phyloP scores from a whole-genome alignment of 1,140 invertebrate genomes.

The Sarcophaga peregrina region DNA sequence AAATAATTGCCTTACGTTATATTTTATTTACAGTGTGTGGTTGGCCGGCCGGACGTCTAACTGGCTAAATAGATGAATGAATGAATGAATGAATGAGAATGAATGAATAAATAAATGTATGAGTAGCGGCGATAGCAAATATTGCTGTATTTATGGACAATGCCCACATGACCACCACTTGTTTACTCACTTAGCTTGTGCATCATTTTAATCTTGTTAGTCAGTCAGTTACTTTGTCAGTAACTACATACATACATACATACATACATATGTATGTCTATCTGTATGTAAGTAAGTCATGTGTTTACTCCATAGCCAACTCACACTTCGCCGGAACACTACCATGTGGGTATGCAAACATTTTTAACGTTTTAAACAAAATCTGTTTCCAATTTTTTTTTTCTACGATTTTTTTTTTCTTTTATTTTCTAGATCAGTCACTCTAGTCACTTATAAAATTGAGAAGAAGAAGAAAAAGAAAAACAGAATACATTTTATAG shows the following conservation, averaged over 20 bases:
- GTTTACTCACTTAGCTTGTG: not conserved
- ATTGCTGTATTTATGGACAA: not conserved
- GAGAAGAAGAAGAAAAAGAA: not conserved
- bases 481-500: not conserved
- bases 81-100: no score
- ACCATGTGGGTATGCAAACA: conserved; percentile 33
- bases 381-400: no score
- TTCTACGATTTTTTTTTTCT: no score
- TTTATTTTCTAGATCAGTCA: not conserved
- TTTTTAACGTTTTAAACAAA: not conserved
- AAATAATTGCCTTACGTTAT: no score
- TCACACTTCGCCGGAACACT: not conserved
- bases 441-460: no score
- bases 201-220: not conserved
- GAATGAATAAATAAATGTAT: not conserved
- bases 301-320: conserved; percentile 8
- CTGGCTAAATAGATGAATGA: no score
- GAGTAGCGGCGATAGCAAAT: not conserved
- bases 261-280: no score
- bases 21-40: no score
- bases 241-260: not conserved
- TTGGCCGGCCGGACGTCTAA: no score
- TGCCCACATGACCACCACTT: not conserved
- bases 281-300: not conserved
- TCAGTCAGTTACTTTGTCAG: conserved; percentile 11